Evolutionary conservation across 2,888 invertebrate genomes (phyloP).

Genomic region (Drosophila ustulata): DNA sequence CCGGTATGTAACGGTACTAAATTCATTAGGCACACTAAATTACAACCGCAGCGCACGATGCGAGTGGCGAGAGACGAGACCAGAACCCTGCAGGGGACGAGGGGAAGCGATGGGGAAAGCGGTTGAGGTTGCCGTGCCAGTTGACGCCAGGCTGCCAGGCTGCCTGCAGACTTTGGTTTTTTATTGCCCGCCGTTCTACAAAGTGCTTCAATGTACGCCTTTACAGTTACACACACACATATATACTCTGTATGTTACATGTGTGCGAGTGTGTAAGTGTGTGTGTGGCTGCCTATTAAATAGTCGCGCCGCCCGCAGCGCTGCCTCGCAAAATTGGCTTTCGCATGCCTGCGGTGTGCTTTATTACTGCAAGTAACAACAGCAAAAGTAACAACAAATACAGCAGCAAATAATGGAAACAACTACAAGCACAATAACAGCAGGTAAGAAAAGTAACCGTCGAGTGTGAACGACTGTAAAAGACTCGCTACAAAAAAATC

Average conservation of each 20-base stretch:
- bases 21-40: constrained; percentile 81
- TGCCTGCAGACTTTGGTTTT: constrained; percentile 49
- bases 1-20: constrained; percentile 79
- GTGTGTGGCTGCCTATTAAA: constrained; percentile 57
- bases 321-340: constrained; percentile 72
- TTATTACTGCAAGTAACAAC: constrained; percentile 62
- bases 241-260: background rate
- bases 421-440: constrained; percentile 6
- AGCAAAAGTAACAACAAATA: constrained; percentile 24
- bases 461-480: background rate
- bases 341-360: constrained; percentile 72
- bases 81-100: background rate
- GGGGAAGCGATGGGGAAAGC: background rate
- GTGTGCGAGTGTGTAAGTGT: constrained; percentile 8
- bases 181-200: constrained; percentile 54
- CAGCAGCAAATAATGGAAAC: background rate
- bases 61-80: constrained; percentile 7
- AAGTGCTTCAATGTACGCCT: constrained; percentile 55
- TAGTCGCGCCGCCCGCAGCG: constrained; percentile 68
- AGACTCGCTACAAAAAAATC: background rate
- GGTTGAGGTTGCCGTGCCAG: constrained; percentile 29
- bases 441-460: background rate
- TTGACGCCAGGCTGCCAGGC: constrained; percentile 38
- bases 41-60: constrained; percentile 68
- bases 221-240: constrained; percentile 13